Conservation (phyloP, 2,888 invertebrate species). For the Venusia cambrica region DNA sequence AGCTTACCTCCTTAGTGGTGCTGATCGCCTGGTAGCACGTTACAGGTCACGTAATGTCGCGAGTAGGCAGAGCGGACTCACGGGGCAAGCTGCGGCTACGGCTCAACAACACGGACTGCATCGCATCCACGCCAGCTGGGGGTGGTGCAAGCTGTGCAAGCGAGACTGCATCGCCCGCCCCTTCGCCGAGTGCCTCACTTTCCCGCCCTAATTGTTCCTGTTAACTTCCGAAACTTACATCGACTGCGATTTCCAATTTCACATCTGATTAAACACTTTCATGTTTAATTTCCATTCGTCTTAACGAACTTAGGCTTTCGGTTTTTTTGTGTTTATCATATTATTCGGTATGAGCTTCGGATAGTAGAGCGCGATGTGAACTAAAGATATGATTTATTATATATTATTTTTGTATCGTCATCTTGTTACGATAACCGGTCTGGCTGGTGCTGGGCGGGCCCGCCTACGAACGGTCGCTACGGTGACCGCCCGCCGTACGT, state of each 20-base stretch:
- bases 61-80: conserved; percentile 44
- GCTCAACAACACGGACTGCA: conserved; percentile 68
- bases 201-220: conserved; percentile 71
- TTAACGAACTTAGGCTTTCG: neutral
- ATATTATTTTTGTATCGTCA: conserved; percentile 29
- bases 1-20: conserved; percentile 63
- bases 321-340: neutral
- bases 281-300: conserved; percentile 18
- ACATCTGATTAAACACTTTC: conserved; percentile 35
- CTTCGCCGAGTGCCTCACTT: conserved; percentile 75
- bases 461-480: conserved; percentile 56
- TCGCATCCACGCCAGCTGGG: conserved; percentile 58
- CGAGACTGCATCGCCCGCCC: conserved; percentile 77
- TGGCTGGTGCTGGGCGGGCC: conserved; percentile 43
- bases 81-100: conserved; percentile 61
- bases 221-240: conserved; percentile 56
- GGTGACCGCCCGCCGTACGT: conserved; percentile 57
- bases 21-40: conserved; percentile 74
- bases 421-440: conserved; percentile 36
- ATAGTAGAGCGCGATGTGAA: conserved; percentile 15
- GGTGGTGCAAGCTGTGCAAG: conserved; percentile 78
- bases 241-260: conserved; percentile 34
- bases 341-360: conserved; percentile 10
- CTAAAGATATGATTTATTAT: conserved; percentile 15
- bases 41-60: conserved; percentile 74